These are phyloP conservation scores for Gnathonemus echidnorhynchus DNA, from an alignment of 2,113 vertebrate genomes.

Conservation along the genomic window DNA sequence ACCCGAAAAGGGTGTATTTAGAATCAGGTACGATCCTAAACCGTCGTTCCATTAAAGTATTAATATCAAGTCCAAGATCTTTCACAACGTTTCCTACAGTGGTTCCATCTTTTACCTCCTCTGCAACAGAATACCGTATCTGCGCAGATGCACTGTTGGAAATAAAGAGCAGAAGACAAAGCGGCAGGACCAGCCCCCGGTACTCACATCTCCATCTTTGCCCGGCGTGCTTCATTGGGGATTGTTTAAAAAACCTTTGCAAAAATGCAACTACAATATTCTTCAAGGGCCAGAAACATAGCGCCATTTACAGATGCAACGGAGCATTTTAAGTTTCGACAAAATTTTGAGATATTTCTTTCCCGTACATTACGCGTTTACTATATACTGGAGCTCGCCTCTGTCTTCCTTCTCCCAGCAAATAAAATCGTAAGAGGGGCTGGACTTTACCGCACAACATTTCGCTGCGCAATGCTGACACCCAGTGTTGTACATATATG, in stretches of 20 bases:
- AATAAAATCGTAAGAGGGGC: not conserved
- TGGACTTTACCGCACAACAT: not conserved
- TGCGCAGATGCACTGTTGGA: conserved; percentile 38
- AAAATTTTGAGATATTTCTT: not conserved
- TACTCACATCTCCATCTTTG: conserved; percentile 21
- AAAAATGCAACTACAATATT: not conserved
- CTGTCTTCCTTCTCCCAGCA: not conserved
- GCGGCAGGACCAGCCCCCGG: not conserved
- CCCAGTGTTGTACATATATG: not conserved
- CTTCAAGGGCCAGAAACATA: not conserved
- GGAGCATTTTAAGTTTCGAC: not conserved
- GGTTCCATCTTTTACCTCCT: conserved; percentile 47
- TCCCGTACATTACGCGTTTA: not conserved
- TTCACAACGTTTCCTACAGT: conserved; percentile 57
- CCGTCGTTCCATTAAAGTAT: conserved; percentile 35
- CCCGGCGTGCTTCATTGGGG: conserved; percentile 2
- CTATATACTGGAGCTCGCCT: not conserved
- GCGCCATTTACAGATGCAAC: not conserved
- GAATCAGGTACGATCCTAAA: conserved; percentile 47
- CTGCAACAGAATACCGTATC: conserved; percentile 46
- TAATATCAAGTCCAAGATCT: conserved; percentile 51
- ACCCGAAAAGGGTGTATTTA: conserved; percentile 37
- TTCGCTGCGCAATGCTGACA: not conserved
- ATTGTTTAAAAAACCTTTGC: not conserved
- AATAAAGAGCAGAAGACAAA: conserved; percentile 26